phyloP scores from a whole-genome alignment of 2,888 invertebrate species.

The Morpho helenor region DNA sequence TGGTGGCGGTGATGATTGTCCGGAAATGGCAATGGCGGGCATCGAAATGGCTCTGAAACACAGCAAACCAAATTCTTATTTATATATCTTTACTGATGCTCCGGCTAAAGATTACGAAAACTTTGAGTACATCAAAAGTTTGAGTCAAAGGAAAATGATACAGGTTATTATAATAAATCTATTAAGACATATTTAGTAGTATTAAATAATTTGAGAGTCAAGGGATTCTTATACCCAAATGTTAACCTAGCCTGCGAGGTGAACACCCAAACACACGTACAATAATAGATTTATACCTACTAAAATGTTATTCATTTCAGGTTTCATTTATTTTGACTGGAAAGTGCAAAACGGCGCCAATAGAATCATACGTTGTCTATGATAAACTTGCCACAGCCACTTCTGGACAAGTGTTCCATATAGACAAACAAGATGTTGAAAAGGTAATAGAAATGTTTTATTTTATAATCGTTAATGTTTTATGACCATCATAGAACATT shows the following conservation, averaged over 20 bases:
- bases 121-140: slow-evolving; percentile 37
- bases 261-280: no score
- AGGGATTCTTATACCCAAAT: no score
- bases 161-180: no score
- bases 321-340: slow-evolving; percentile 51
- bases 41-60: slow-evolving; percentile 42
- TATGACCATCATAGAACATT: no score
- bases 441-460: slow-evolving; percentile 35
- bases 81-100: slow-evolving; percentile 64
- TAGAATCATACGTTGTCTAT: slow-evolving; percentile 37
- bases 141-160: slow-evolving; percentile 41
- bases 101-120: slow-evolving; percentile 40
- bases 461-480: background rate
- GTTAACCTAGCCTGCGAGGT: no score
- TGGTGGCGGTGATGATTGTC: slow-evolving; percentile 43
- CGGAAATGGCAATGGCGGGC: slow-evolving; percentile 50
- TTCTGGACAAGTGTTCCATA: slow-evolving; percentile 46
- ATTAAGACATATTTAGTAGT: no score
- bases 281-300: no score
- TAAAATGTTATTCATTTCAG: slow-evolving; percentile 32
- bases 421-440: slow-evolving; percentile 38
- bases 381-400: slow-evolving; percentile 42
- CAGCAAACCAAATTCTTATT: slow-evolving; percentile 44
- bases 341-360: slow-evolving; percentile 24
- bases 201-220: no score